A percentile compares a stretch with the other conserved stretches of the same genome.
phyloP scores from a whole-genome alignment of 2,888 invertebrate genomes.

The Ernsta delagoae region DNA sequence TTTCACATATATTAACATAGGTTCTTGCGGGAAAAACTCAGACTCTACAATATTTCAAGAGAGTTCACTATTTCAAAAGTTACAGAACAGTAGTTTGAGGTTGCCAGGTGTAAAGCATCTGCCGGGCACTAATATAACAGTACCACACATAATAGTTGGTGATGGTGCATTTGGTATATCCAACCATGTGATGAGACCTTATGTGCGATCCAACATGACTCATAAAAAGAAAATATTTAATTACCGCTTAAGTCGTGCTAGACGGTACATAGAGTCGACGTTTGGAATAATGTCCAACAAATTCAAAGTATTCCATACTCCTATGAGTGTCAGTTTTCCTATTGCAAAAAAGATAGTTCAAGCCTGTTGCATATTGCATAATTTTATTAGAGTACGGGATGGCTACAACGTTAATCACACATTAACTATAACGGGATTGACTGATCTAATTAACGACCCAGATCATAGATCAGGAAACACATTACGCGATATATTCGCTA shows the following conservation, averaged over 20 bases:
- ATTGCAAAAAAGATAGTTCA: conserved; percentile 46
- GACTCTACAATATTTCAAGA: conserved; percentile 38
- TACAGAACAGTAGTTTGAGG: conserved; percentile 31
- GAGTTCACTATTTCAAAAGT: conserved; percentile 30
- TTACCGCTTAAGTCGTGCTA: conserved; percentile 39
- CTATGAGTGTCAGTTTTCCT: conserved; percentile 44
- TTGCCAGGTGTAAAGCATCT: conserved; percentile 34
- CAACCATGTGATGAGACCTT: conserved; percentile 37
- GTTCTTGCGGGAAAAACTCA: conserved; percentile 37
- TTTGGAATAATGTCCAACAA: conserved; percentile 50
- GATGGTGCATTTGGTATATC: conserved; percentile 40
- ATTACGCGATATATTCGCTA: conserved; percentile 45
- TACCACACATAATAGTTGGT: conserved; percentile 36
- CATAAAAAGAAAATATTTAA: conserved; percentile 40
- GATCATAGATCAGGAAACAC: conserved; percentile 44
- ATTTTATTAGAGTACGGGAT: conserved; percentile 44
- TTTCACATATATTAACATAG: conserved; percentile 23
- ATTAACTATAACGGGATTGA: conserved; percentile 38
- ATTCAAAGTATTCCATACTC: conserved; percentile 49
- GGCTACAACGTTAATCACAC: conserved; percentile 41
- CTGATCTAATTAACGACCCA: conserved; percentile 40
- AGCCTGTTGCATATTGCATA: conserved; percentile 31
- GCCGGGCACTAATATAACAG: conserved; percentile 28
- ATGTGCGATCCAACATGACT: conserved; percentile 36
- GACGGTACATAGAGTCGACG: conserved; percentile 41